Base-by-base conservation (phyloP, 2,113 vertebrate genomes). In the Apeltes quadracus region DNA sequence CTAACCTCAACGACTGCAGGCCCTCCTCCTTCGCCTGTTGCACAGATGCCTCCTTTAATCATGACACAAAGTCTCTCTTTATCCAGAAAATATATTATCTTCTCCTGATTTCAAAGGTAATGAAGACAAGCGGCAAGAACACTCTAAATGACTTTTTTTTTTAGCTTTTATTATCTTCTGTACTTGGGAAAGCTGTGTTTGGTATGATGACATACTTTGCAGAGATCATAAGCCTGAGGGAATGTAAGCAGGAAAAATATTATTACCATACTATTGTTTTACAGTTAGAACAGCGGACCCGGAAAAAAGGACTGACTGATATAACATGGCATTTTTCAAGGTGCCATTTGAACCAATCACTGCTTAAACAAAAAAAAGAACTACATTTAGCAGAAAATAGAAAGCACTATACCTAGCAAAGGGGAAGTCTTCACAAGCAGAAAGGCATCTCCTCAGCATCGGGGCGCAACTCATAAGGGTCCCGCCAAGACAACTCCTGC, bases 371-470 rank as follows among this genome's bases (percentile, higher is more conserved):
- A 79, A 76, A 54, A 29, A 56, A 67, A 54, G 64, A 44, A 44
- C 1, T 2, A 16, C 15, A 44, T 81, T 71, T 48, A 50, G 34
- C 9, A 41, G 72, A 69, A 73, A 78, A 69, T 81, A 77, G 80
- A 89, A 84, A 58, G 15, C 5, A n/a, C 55, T 61, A 87, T 82
- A 78, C 78, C 72, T 67, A 68, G 82, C 72, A 88, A 88, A 8
- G 89, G 82, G 86, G 78, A 89, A 89, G 88, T 87, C 84, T 90
- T 89, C 65, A 86, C 86, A 79, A 91, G 92, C 92, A 92, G 92
- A 92, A 89, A 78, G 50, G 85, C 81, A 76, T 90, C 83, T 78
- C 72, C 85, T 88, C 85, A 92, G 86, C 91, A 85, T 85, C 88
- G 81, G 88, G 86, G 90, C 89, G 92, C 85, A 92, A 91, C 90